Evolutionary conservation across 2,113 vertebrate species (phyloP).

Genomic region (Ascaphus truei): DNA sequence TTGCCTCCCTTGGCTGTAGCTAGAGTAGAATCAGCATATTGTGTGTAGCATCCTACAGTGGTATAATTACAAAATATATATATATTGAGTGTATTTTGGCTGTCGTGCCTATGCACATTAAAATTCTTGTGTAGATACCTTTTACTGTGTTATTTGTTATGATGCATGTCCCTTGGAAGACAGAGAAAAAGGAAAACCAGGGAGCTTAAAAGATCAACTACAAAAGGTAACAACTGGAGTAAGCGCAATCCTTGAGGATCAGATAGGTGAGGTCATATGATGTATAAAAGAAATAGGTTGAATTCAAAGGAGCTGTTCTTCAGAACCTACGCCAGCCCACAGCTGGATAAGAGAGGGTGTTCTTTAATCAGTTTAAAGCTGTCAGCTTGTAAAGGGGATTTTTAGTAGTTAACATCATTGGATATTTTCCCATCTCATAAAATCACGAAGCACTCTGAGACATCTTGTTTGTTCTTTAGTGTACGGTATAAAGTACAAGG

Average conservation of each 20-base stretch:
- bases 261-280: constrained; percentile 26
- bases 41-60: too few species aligned
- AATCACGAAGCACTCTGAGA: background rate
- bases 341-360: constrained; percentile 14
- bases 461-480: constrained; percentile 6
- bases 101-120: too few species aligned
- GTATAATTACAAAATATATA: too few species aligned
- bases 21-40: too few species aligned
- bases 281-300: constrained; percentile 8
- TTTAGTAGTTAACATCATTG: constrained; percentile 23
- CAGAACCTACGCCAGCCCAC: constrained; percentile 23
- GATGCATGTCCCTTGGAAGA: background rate
- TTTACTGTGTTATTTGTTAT: background rate
- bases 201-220: constrained; percentile 32
- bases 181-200: background rate
- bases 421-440: constrained; percentile 27
- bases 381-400: constrained; percentile 12
- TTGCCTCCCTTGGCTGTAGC: too few species aligned
- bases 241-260: background rate
- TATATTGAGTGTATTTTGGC: too few species aligned
- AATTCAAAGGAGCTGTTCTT: constrained; percentile 4
- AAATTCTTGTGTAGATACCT: too few species aligned
- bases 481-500: background rate
- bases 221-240: constrained; percentile 13
- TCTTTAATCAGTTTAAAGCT: constrained; percentile 26